Conservation (phyloP, 2,888 invertebrate genomes). For the Ectemnius cavifrons region DNA sequence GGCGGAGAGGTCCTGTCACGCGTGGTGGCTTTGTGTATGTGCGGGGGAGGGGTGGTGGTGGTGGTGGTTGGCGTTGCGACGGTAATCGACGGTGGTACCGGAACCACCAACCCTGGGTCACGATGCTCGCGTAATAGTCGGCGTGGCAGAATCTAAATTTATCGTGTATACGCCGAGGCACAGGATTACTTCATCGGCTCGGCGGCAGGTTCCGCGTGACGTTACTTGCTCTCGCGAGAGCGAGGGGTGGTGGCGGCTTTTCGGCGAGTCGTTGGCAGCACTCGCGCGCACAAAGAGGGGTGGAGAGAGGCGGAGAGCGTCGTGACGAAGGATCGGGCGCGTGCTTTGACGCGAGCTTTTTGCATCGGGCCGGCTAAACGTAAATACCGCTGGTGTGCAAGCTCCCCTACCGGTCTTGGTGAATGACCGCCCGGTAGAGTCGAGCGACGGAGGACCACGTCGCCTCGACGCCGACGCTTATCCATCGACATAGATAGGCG, state of each 20-base stretch:
- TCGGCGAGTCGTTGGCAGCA: background rate
- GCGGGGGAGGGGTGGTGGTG: too few relatives aligned
- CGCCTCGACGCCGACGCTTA: too few relatives aligned
- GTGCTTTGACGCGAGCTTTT: conserved; percentile 47
- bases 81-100: conserved; percentile 4
- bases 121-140: conserved; percentile 59
- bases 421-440: conserved; percentile 49
- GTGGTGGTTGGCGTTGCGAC: too few relatives aligned
- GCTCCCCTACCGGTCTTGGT: conserved; percentile 43
- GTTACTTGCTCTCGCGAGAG: conserved; percentile 20
- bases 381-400: conserved; percentile 44
- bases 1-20: conserved; percentile 35
- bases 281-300: conserved; percentile 34
- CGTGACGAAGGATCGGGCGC: conserved; percentile 53
- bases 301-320: conserved; percentile 32
- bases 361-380: conserved; percentile 39
- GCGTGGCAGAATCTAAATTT: conserved; percentile 58
- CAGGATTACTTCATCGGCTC: conserved; percentile 41
- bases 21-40: too few relatives aligned
- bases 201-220: conserved; percentile 51
- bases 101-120: conserved; percentile 8
- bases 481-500: background rate
- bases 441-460: background rate
- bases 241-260: conserved; percentile 1
- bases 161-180: conserved; percentile 15